A percentile compares a stretch with the other conserved stretches of the same genome.
phyloP scores from a whole-genome alignment of 2,113 vertebrate species.

The Mola mola region DNA sequence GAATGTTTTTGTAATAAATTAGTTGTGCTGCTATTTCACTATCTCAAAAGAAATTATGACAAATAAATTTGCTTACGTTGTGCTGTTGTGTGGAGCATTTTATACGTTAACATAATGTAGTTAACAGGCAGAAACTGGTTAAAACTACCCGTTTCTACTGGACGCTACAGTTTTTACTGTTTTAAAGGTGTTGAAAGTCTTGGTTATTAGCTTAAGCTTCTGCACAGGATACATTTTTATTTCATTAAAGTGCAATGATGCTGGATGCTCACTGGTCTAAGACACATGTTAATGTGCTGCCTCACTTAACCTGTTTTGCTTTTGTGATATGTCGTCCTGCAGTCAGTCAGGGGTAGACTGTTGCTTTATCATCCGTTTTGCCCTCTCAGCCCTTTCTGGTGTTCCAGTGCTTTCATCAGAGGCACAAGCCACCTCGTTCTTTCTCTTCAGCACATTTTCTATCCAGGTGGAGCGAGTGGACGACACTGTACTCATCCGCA shows the following conservation, averaged over 20 bases:
- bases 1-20: constrained; percentile 10
- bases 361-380: constrained; percentile 12
- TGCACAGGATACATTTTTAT: no score
- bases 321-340: background rate
- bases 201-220: no score
- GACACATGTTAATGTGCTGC: constrained; percentile 19
- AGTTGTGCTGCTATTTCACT: constrained; percentile 3
- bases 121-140: no score
- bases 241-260: no score
- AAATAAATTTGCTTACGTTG: constrained; percentile 18
- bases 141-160: no score
- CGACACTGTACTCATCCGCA: no score
- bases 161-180: no score
- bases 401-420: constrained; percentile 57
- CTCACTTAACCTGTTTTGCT: background rate
- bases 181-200: no score
- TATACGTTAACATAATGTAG: no score
- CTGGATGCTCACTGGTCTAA: constrained; percentile 15
- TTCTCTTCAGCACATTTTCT: constrained; percentile 69
- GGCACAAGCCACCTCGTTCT: constrained; percentile 69
- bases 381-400: constrained; percentile 22
- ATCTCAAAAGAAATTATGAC: background rate
- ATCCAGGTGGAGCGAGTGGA: constrained; percentile 72
- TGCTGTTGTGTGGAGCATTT: constrained; percentile 33
- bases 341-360: constrained; percentile 1